phyloP scores from a whole-genome alignment of 2,888 invertebrate species.

The Lutraria lutraria region DNA sequence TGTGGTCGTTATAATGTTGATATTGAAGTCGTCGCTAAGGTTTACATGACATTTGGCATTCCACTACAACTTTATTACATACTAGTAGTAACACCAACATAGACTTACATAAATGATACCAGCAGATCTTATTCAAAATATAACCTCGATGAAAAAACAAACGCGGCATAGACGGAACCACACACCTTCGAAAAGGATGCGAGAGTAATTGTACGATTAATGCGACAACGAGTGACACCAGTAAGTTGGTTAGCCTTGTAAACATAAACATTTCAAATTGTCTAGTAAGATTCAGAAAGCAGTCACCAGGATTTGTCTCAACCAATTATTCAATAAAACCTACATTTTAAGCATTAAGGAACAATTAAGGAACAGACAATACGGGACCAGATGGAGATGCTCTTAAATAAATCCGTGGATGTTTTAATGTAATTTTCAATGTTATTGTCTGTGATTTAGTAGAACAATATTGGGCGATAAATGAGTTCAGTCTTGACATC shows the following conservation, averaged over 20 bases:
- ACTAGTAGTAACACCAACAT: too few relatives aligned
- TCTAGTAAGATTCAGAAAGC: neutral
- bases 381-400: constrained; percentile 7
- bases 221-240: neutral
- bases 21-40: too few relatives aligned
- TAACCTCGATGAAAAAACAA: neutral
- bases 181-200: neutral
- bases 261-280: neutral
- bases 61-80: too few relatives aligned
- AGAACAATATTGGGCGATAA: neutral
- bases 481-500: too few relatives aligned
- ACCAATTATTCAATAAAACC: neutral
- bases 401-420: neutral
- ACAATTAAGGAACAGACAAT: neutral
- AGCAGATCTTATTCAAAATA: neutral
- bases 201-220: neutral
- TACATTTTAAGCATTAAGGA: neutral
- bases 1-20: too few relatives aligned
- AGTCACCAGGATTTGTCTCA: constrained; percentile 15
- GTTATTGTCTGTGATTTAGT: neutral
- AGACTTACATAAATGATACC: neutral
- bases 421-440: neutral
- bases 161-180: neutral
- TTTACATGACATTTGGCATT: too few relatives aligned
- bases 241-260: neutral